Percentiles rank a stretch among this genome's conserved stretches.
phyloP scores from a whole-genome alignment of 2,888 invertebrate species.

The Omphaloscelis lunosa region DNA sequence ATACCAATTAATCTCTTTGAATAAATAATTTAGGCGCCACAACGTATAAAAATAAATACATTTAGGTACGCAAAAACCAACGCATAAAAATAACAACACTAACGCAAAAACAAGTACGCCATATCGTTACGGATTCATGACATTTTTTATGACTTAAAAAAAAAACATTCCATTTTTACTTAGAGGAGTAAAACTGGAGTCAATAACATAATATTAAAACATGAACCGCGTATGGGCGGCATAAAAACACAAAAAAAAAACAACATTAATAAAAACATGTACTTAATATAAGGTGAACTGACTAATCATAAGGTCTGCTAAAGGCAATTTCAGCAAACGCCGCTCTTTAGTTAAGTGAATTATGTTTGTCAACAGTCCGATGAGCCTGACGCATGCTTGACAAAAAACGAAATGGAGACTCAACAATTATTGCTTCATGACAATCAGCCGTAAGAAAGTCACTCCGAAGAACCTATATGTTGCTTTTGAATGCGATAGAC shows the following conservation, averaged over 20 bases:
- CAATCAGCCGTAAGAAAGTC: not conserved
- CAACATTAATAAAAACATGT: too few species aligned
- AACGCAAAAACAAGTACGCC: constrained; percentile 40
- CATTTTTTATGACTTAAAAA: constrained; percentile 30
- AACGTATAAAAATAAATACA: constrained; percentile 21
- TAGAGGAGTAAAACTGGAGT: not conserved
- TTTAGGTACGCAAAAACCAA: not conserved
- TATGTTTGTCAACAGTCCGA: not conserved
- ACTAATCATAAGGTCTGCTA: too few species aligned
- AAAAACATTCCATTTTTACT: constrained; percentile 15
- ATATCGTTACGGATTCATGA: constrained; percentile 27
- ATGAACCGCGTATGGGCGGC: too few species aligned
- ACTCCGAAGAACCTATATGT: not conserved
- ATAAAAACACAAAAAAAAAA: too few species aligned
- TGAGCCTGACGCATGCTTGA: not conserved
- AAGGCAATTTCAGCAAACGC: not conserved
- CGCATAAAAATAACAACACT: constrained; percentile 31
- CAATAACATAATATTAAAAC: too few species aligned
- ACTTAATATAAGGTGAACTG: too few species aligned
- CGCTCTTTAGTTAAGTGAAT: not conserved
- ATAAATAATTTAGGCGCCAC: constrained; percentile 53
- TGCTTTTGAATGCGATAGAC: not conserved
- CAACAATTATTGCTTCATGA: too few species aligned
- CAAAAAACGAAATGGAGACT: not conserved
- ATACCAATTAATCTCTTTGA: constrained; percentile 49